Evolutionary conservation across 2,113 vertebrate species (phyloP), one percentile per base, ranked within the genome.

Genomic region (Trinectes maculatus): DNA sequence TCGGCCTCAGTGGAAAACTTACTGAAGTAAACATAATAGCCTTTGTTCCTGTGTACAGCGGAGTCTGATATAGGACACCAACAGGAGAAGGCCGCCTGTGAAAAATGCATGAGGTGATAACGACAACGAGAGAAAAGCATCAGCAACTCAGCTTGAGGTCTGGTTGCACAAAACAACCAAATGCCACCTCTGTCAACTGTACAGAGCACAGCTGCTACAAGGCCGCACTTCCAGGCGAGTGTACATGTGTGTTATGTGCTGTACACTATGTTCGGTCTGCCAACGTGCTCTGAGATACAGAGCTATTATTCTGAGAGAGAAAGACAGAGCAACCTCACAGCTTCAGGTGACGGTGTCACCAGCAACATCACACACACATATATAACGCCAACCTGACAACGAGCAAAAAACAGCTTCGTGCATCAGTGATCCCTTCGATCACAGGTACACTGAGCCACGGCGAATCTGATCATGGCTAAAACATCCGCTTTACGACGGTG

Each of bases 21-120:
- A 68, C 63, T 48, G 28, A 62, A 56, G 37, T 26, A 54, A 76
- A 75, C 56, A 64, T 15, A 54, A 66, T 56, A 72, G 61, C 54
- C 40, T 0, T 0, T 2, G 39, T 65, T 48, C 33, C 68, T 44
- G 13, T 28, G 48, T 2, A 37, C 39, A 31, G 73, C 40, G 43
- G 40, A 47, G 65, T 54, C 71, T 49, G 85, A 65, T 60, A 88
- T 33, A 36, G 16, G 68, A 88, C 62, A 80, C 80, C 65, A 0
- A 26, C 62, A 43, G 19, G 3, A 49, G 29, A 59, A 61, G 40
- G 22, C 40, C 4, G 0, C 9, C 10, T 46, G 64, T 87, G 76
- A 88, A 87, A 88, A 82, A 88, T 82, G 26, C 68, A 89, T 82
- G 84, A 88, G 59, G 12, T 0, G 51, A 51, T 29, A 70, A 67